Evolutionary conservation across 2,888 invertebrate genomes (phyloP).

Genomic region (Spialia ferax): DNA sequence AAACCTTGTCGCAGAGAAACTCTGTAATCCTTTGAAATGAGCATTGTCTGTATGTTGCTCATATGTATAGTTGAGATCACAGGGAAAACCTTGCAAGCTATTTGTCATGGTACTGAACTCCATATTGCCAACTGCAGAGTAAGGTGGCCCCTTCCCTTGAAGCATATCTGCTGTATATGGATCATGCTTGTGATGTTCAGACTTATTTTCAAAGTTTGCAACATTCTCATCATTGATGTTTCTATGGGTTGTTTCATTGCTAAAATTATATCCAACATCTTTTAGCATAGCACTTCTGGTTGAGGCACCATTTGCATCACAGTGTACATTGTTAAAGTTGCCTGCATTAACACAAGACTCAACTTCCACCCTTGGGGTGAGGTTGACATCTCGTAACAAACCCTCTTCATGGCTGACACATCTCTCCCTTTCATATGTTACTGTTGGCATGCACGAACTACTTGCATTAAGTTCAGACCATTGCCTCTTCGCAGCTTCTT

Average conservation of each 20-base stretch:
- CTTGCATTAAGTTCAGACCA: slow-evolving; percentile 73
- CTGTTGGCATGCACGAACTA: slow-evolving; percentile 64
- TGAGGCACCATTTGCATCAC: slow-evolving; percentile 78
- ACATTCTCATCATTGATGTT: slow-evolving; percentile 64
- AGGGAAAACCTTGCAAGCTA: slow-evolving; percentile 76
- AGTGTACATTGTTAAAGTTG: slow-evolving; percentile 90
- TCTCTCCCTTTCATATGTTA: slow-evolving; percentile 71
- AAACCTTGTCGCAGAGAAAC: slow-evolving; percentile 81
- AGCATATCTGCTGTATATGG: slow-evolving; percentile 78
- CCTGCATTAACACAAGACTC: slow-evolving; percentile 89
- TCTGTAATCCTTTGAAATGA: slow-evolving; percentile 76
- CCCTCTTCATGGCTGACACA: slow-evolving; percentile 71
- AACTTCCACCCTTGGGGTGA: slow-evolving; percentile 86
- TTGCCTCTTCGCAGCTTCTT: slow-evolving; percentile 75
- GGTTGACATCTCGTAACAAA: slow-evolving; percentile 82
- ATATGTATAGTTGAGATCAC: slow-evolving; percentile 79
- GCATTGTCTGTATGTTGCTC: slow-evolving; percentile 66
- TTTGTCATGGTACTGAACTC: slow-evolving; percentile 68
- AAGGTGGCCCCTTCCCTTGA: slow-evolving; percentile 78
- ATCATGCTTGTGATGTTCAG: slow-evolving; percentile 72
- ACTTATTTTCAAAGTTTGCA: slow-evolving; percentile 74
- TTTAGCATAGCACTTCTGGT: slow-evolving; percentile 56
- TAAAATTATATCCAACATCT: slow-evolving; percentile 63
- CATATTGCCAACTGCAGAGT: slow-evolving; percentile 61
- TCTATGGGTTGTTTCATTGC: slow-evolving; percentile 79